phyloP scores from a whole-genome alignment of 2,113 vertebrate species.

The Telmatochromis sp. region DNA sequence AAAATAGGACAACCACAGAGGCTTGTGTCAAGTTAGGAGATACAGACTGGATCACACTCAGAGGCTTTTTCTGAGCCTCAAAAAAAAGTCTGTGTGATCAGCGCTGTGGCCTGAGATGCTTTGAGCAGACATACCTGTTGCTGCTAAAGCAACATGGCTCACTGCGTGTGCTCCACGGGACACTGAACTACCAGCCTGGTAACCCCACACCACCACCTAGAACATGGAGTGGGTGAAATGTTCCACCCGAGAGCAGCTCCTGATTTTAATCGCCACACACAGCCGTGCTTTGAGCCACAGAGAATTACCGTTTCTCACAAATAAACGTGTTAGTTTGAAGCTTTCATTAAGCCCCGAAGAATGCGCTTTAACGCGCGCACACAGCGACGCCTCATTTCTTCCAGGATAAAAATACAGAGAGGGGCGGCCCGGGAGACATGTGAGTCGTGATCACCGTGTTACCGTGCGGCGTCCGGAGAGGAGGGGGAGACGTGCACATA shows the following conservation, averaged over 20 bases:
- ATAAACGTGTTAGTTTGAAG: neutral
- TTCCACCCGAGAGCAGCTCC: neutral
- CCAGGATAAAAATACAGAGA: neutral
- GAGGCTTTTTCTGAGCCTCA: neutral
- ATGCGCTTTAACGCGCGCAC: neutral
- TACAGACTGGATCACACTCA: neutral
- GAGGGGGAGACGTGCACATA: neutral
- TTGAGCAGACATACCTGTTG: constrained; percentile 30
- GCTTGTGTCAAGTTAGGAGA: neutral
- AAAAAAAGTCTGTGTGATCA: neutral
- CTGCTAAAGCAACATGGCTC: neutral
- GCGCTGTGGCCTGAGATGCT: neutral
- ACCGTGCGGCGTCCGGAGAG: neutral
- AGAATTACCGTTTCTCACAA: neutral
- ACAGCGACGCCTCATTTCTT: neutral
- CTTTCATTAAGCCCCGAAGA: neutral
- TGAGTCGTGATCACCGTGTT: constrained; percentile 53
- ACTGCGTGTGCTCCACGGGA: neutral
- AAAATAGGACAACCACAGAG: neutral
- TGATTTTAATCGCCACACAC: neutral
- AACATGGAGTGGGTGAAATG: neutral
- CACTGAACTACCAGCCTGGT: neutral
- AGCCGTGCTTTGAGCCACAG: neutral
- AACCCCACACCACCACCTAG: neutral
- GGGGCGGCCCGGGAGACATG: constrained; percentile 41